Conservation (phyloP, 2,797 vertebrate genomes). For the Chrysocyon brachyurus region DNA sequence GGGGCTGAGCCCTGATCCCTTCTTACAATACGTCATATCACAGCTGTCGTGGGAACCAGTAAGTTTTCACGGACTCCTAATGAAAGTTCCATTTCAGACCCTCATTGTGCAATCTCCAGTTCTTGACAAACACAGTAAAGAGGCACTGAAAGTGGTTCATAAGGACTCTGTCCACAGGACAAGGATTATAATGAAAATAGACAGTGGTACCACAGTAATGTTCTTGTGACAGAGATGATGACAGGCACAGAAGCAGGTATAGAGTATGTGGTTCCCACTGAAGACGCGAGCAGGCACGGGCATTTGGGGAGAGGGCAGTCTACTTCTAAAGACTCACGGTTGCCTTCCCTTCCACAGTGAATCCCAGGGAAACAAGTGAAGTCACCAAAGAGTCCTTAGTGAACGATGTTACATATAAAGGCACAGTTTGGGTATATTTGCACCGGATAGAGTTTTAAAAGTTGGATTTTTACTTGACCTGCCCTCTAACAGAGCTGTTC, state of each 20-base stretch:
- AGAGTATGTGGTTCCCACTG: slow-evolving; percentile 9
- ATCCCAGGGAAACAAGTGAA: background rate
- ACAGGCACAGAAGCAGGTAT: background rate
- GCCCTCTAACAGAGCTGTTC: background rate
- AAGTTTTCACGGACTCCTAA: slow-evolving; percentile 61
- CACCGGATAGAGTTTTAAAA: background rate
- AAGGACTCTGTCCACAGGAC: slow-evolving; percentile 47
- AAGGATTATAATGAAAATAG: slow-evolving; percentile 45
- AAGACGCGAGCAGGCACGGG: background rate
- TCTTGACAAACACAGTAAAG: slow-evolving; percentile 58
- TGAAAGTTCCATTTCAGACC: slow-evolving; percentile 37
- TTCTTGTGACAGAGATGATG: background rate
- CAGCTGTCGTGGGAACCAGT: background rate
- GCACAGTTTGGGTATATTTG: background rate
- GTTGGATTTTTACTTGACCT: background rate
- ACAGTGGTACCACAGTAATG: slow-evolving; percentile 56
- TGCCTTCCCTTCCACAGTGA: background rate
- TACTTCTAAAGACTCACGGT: background rate
- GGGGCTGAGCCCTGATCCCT: background rate
- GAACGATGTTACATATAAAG: background rate
- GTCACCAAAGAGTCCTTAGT: background rate
- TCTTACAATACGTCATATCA: background rate
- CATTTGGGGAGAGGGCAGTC: background rate
- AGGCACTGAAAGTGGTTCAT: slow-evolving; percentile 52
- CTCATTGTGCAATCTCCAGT: background rate